phyloP scores from a whole-genome alignment of 2,888 invertebrate genomes.

The Euzophera pinguis region DNA sequence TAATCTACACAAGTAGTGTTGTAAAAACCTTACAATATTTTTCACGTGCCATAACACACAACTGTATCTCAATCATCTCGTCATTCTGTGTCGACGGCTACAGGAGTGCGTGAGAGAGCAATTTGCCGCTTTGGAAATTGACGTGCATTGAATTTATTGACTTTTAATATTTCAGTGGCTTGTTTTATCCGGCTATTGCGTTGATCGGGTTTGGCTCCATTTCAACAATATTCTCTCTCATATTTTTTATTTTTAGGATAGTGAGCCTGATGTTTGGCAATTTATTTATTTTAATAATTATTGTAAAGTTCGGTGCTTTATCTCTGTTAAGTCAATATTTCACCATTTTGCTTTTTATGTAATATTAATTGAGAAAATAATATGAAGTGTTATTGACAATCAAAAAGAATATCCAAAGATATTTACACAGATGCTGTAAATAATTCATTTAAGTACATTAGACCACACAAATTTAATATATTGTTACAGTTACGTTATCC shows the following conservation, averaged over 20 bases:
- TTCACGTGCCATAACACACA: neutral
- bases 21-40: too few species aligned
- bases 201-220: neutral
- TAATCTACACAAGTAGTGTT: too few species aligned
- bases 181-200: slow-evolving; percentile 1
- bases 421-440: too few species aligned
- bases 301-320: neutral
- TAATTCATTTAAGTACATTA: too few species aligned
- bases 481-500: too few species aligned
- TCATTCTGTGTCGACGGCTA: neutral
- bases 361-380: too few species aligned
- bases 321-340: neutral
- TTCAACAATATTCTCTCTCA: neutral
- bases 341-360: too few species aligned
- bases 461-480: too few species aligned
- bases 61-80: neutral
- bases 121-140: slow-evolving; percentile 4
- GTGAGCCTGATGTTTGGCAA: too few species aligned
- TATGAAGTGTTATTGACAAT: too few species aligned
- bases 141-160: slow-evolving; percentile 13
- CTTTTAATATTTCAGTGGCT: slow-evolving; percentile 8
- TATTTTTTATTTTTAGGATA: neutral
- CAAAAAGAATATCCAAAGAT: too few species aligned
- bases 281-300: too few species aligned
- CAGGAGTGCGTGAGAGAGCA: neutral